Evolutionary conservation across 2,888 invertebrate species (phyloP).

Genomic region (Calameuta pallipes): DNA sequence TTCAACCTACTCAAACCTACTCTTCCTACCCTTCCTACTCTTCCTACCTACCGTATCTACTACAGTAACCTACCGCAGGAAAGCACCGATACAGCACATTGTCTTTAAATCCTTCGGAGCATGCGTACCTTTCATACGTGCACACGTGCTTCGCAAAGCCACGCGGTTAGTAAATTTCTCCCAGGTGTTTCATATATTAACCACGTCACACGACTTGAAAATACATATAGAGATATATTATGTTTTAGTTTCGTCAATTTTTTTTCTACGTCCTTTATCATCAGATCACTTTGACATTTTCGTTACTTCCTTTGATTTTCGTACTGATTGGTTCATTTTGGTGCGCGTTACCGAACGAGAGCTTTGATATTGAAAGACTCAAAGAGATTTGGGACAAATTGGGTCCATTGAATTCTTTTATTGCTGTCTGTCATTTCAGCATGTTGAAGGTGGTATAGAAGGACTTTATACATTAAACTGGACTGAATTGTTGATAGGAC

Average conservation of each 20-base stretch:
- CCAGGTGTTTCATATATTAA: not conserved
- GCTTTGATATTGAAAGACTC: not conserved
- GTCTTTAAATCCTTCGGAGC: not conserved
- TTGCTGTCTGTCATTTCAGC: not conserved
- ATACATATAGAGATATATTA: not conserved
- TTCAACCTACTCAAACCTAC: not conserved
- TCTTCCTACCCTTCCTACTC: not conserved
- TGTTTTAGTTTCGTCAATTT: not conserved
- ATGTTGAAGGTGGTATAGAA: not conserved
- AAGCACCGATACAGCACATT: not conserved
- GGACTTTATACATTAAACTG: not conserved
- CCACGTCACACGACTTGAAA: not conserved
- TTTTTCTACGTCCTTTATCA: not conserved
- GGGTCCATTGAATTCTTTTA: not conserved
- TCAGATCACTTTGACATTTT: not conserved
- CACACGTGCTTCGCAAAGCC: not conserved
- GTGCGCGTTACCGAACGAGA: not conserved
- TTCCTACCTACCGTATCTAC: not conserved
- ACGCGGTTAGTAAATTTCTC: not conserved
- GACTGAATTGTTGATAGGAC: not conserved
- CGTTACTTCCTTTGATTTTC: not conserved
- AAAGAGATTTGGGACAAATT: not conserved
- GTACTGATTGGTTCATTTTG: not conserved
- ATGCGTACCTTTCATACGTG: not conserved
- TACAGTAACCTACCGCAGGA: not conserved